Percentiles rank a stretch among this genome's conserved stretches.
Evolutionary conservation across 2,888 invertebrate species (phyloP).

Genomic region (Anthophora plumipes): DNA sequence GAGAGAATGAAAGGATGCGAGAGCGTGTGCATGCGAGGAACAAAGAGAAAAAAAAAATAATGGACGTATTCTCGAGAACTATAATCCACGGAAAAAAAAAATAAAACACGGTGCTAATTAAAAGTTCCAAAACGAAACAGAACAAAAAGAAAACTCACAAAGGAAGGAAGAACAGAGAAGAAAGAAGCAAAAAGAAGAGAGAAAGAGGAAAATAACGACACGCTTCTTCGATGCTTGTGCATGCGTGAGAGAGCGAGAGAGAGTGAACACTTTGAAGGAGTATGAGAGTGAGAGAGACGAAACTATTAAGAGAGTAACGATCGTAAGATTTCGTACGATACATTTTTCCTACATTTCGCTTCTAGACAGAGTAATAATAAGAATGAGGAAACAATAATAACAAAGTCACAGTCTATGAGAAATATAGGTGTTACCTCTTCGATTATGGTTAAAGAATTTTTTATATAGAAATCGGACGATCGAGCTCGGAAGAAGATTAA

Average conservation of each 20-base stretch:
- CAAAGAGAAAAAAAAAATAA: constrained; percentile 25
- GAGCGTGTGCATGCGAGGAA: constrained; percentile 20
- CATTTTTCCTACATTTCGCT: constrained; percentile 28
- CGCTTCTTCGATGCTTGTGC: constrained; percentile 49
- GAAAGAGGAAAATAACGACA: constrained; percentile 10
- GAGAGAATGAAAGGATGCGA: constrained; percentile 13
- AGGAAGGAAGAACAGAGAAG: not conserved
- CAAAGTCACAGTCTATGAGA: not conserved
- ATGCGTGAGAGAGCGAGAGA: constrained; percentile 37
- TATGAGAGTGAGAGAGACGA: constrained; percentile 13
- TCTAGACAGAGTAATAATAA: not conserved
- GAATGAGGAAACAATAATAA: not conserved
- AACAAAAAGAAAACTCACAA: not conserved
- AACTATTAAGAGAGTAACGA: constrained; percentile 18
- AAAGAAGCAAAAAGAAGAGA: not conserved
- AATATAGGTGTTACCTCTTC: constrained; percentile 1
- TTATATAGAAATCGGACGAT: constrained; percentile 41
- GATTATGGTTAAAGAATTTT: constrained; percentile 5
- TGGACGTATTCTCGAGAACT: constrained; percentile 46
- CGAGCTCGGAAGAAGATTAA: constrained; percentile 31
- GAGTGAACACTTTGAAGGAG: constrained; percentile 33
- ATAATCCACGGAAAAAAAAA: constrained; percentile 60
- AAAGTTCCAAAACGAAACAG: constrained; percentile 77
- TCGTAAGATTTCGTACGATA: constrained; percentile 43
- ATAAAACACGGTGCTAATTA: constrained; percentile 82